These are phyloP conservation scores for Sebastes jordani DNA, from an alignment of 2,797 vertebrate genomes.

Conservation along the genomic window DNA sequence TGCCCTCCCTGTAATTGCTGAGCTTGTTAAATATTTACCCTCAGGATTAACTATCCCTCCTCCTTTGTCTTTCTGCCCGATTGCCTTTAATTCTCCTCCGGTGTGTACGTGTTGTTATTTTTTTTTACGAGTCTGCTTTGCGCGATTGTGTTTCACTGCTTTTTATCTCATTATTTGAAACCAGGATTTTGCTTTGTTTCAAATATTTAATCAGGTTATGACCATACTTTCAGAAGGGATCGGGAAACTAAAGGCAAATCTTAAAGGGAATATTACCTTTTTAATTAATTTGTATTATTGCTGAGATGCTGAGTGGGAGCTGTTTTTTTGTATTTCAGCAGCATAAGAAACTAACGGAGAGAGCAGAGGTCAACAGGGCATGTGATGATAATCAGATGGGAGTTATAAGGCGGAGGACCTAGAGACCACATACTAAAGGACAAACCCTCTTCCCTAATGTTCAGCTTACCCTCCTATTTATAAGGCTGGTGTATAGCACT, in stretches of 20 bases:
- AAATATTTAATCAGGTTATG: neutral
- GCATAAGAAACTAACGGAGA: neutral
- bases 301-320: neutral
- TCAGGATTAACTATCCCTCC: conserved; percentile 70
- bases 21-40: conserved; percentile 83
- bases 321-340: neutral
- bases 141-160: conserved; percentile 8
- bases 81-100: conserved; percentile 56
- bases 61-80: conserved; percentile 67
- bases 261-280: neutral
- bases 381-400: conserved; percentile 53
- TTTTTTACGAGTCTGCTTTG: conserved; percentile 15
- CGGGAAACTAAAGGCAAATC: neutral
- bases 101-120: conserved; percentile 21
- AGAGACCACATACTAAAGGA: conserved; percentile 37
- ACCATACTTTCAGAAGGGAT: neutral
- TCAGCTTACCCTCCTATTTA: conserved; percentile 3
- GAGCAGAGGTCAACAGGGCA: conserved; percentile 20
- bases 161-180: conserved; percentile 40
- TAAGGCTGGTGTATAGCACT: neutral
- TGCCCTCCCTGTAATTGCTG: conserved; percentile 69
- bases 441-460: conserved; percentile 14
- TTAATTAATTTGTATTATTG: neutral
- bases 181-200: conserved; percentile 11
- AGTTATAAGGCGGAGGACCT: conserved; percentile 7